Base-by-base conservation (phyloP, 2,888 invertebrate genomes). In the Phoronis australis region DNA sequence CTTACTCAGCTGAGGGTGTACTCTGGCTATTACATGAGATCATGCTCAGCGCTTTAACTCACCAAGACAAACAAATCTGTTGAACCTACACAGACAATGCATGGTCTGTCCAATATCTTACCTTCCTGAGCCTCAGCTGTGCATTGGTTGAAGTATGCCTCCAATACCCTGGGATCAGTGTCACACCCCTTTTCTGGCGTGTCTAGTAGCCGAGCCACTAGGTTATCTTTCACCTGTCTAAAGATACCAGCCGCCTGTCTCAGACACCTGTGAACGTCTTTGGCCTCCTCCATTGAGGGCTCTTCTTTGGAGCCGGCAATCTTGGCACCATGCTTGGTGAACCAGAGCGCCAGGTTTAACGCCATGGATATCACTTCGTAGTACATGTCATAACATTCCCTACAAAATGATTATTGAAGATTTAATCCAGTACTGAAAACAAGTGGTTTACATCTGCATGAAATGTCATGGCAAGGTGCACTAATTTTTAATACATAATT, bases 91-190 rank as follows among this genome's bases (percentile, higher is more conserved):
- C n/a, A n/a, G n/a, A n/a, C n/a, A n/a, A n/a, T n/a, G n/a, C n/a
- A n/a, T n/a, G n/a, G n/a, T n/a, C n/a, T n/a, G n/a, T n/a, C n/a
- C n/a, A n/a, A n/a, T n/a, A n/a, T 25, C 54, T 48, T 51, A 79
- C 79, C 81, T 80, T 85, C 84, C 68, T 84, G 84, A 9, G 84
- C 84, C 72, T 84, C 84, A 23, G 83, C 84, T 22, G 82, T 83
- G 64, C 82, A 83, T 66, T 84, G 84, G 64, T 80, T 77, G 21
- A 83, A 76, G 66, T 84, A 85, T 18, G 83, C 83, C 53, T 80
- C 80, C 55, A 83, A 66, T 21, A 84, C 78, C 31, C 81, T 71
- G 9, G 79, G 76, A 66, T 84, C 84, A 50, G 82, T 74, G 69
- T 84, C 84, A 35, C 79, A 78, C 6, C 82, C 78, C 61, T 80